A percentile compares a stretch with the other conserved stretches of the same genome.
These are phyloP conservation scores for Altica lythri DNA, from an alignment of 2,888 invertebrate species.

Conservation along the genomic window DNA sequence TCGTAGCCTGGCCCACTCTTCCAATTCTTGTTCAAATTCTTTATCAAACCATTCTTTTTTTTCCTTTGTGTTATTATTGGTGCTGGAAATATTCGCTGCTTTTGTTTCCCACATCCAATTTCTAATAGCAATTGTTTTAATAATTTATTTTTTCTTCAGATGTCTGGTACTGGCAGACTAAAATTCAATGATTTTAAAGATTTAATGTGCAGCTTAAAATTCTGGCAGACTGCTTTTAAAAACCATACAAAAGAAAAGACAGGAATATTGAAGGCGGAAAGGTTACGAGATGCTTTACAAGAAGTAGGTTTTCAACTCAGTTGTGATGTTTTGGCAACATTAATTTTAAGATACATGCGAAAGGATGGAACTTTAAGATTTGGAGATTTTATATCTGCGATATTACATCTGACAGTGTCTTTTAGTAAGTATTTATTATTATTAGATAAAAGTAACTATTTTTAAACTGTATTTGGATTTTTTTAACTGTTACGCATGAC, in stretches of 20 bases:
- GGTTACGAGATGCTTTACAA: constrained; percentile 78
- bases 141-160: constrained; percentile 59
- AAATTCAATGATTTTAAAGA: constrained; percentile 87
- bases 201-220: constrained; percentile 87
- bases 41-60: no score
- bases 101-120: no score
- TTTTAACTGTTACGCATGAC: no score
- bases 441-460: no score
- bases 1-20: no score
- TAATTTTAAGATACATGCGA: constrained; percentile 86
- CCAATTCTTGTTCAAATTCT: no score
- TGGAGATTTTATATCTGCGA: constrained; percentile 90
- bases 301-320: constrained; percentile 89
- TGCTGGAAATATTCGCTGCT: no score
- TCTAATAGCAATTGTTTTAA: no score
- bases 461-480: no score
- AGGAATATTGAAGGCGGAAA: constrained; percentile 85
- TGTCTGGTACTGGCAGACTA: constrained; percentile 77
- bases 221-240: constrained; percentile 90
- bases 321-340: constrained; percentile 79
- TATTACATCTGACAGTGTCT: constrained; percentile 84
- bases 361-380: constrained; percentile 91
- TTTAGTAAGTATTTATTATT: constrained; percentile 69
- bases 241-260: constrained; percentile 89
- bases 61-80: no score